Conservation (phyloP, 2,797 vertebrate genomes). For the Pachyuromys duprasi region DNA sequence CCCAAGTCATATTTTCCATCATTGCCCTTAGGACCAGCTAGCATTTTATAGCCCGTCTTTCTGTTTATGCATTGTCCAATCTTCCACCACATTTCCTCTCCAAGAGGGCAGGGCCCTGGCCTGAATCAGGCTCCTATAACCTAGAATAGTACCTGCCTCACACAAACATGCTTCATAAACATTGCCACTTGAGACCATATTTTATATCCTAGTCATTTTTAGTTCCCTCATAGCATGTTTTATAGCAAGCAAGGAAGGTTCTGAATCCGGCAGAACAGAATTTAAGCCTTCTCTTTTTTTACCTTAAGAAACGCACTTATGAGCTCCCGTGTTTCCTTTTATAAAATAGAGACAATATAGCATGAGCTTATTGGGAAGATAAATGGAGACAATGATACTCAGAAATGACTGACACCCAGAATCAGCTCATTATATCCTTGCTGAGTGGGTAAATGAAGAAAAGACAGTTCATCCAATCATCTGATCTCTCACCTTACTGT, state of each 20-base stretch:
- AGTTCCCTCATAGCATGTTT: slow-evolving; percentile 14
- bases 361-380: background rate
- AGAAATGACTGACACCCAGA: background rate
- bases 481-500: background rate
- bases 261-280: slow-evolving; percentile 53
- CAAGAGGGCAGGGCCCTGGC: background rate
- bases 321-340: slow-evolving; percentile 42
- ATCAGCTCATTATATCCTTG: background rate
- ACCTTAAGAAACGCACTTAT: slow-evolving; percentile 41
- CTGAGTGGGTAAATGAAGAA: background rate
- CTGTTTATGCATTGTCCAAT: background rate
- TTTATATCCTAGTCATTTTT: slow-evolving; percentile 62
- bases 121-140: background rate
- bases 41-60: background rate
- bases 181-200: background rate
- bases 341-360: slow-evolving; percentile 55
- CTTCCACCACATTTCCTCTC: background rate
- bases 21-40: background rate
- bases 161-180: slow-evolving; percentile 49
- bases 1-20: background rate
- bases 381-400: background rate
- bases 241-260: slow-evolving; percentile 52
- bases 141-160: background rate
- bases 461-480: background rate
- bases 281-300: slow-evolving; percentile 51